Conservation (phyloP, 2,888 invertebrate species). For the Drepanosiphum platanoidis region DNA sequence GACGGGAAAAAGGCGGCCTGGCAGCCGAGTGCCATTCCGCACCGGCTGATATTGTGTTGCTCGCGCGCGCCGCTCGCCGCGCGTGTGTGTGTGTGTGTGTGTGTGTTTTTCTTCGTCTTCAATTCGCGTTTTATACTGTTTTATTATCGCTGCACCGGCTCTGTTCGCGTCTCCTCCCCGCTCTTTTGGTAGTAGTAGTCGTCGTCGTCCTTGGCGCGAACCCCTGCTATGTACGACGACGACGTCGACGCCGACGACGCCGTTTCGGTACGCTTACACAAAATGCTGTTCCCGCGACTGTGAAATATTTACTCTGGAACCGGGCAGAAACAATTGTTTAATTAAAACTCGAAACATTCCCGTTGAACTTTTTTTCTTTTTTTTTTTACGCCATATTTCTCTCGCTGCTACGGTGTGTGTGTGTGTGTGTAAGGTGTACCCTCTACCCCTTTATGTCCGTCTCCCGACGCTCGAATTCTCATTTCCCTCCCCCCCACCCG, state of each 20-base stretch:
- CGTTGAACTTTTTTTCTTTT: slow-evolving; percentile 28
- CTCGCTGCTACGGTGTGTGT: not conserved
- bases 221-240: not conserved
- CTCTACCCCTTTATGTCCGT: not conserved
- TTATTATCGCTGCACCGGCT: slow-evolving; percentile 13
- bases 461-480: not conserved
- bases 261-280: not conserved
- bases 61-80: slow-evolving; percentile 44
- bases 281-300: slow-evolving; percentile 19
- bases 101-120: slow-evolving; percentile 61
- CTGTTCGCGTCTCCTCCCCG: slow-evolving; percentile 27
- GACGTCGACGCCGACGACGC: no score
- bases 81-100: no score
- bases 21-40: slow-evolving; percentile 63
- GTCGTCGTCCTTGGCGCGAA: slow-evolving; percentile 33
- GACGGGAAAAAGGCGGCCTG: slow-evolving; percentile 63
- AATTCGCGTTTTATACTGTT: slow-evolving; percentile 53
- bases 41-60: slow-evolving; percentile 63
- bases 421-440: no score
- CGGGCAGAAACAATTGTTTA: slow-evolving; percentile 51
- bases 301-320: slow-evolving; percentile 43
- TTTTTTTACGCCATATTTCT: slow-evolving; percentile 16
- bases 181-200: no score
- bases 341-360: slow-evolving; percentile 56
- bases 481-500: not conserved